Evolutionary conservation across 2,113 vertebrate species (phyloP), one percentile per base, ranked within the genome.

Genomic region (Sander lucioperca): DNA sequence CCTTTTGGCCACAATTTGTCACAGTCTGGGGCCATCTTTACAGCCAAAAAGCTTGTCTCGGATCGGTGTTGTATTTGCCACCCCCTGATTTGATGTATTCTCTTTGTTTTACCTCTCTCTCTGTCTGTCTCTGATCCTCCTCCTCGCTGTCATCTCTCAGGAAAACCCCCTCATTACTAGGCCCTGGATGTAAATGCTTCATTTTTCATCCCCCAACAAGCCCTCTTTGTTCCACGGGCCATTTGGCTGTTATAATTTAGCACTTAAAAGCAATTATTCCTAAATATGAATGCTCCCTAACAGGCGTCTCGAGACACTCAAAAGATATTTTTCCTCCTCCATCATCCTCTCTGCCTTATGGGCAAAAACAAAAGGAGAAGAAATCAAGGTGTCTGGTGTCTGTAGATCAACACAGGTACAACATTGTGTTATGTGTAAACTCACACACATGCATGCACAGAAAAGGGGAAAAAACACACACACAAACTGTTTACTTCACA

Each of bases 161-260:
- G 92, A 94, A 94, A 94, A 88, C 88, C 93, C 93, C 92, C 88
- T 93, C 89, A 92, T 94, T 94, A 94, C 82, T 36, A 85, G 62
- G 65, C 79, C 81, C 85, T 80, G 64, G 91, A 90, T 93, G 79
- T 86, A 91, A 91, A 89, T 85, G 80, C 83, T 89, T 86, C 57
- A 86, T 93, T 93, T 91, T 88, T 85, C 82, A 70, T 76, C 86
- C 87, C 83, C 87, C 87, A 79, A 89, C 89, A 93, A 86, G 70
- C 61, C 75, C 6, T 79, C 93, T 94, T 93, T 94, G 91, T 95
- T 94, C 91, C 87, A 71, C 0, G 45, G 88, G 84, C 90, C 68
- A 89, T 88, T 90, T 89, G 83, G 62, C 91, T 92, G 82, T 94
- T 93, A 88, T 80, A 90, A 93, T 89, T 91, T 78, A 53, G 82